Evolutionary conservation across 1,140 invertebrate species (phyloP).

Genomic region (Drosophila nigromelanica): DNA sequence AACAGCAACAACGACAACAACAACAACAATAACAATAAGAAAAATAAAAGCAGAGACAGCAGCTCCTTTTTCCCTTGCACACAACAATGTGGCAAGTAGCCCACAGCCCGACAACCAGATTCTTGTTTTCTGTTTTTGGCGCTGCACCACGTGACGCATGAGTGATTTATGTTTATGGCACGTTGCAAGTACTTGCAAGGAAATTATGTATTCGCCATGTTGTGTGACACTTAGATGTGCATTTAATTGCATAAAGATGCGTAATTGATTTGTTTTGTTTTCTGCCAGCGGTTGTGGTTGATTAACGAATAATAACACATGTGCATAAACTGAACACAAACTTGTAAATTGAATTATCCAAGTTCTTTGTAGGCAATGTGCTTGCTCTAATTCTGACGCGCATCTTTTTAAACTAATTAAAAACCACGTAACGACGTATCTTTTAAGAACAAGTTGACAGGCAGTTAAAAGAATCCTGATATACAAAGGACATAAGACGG

Average conservation of each 20-base stretch:
- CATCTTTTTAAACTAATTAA: too few species aligned
- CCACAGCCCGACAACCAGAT: constrained; percentile 52
- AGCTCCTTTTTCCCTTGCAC: constrained; percentile 8
- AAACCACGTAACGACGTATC: too few species aligned
- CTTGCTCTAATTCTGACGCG: neutral
- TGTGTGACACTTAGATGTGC: constrained; percentile 45
- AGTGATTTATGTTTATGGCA: constrained; percentile 68
- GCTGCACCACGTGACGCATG: constrained; percentile 72
- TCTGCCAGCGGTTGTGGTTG: neutral
- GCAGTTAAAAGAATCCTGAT: too few species aligned
- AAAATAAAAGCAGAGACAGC: neutral
- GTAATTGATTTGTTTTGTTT: constrained; percentile 55
- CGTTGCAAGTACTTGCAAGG: constrained; percentile 29
- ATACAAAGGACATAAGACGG: too few species aligned
- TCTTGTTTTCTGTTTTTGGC: constrained; percentile 57
- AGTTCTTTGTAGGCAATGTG: neutral
- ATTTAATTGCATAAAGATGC: constrained; percentile 65
- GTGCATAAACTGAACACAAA: neutral
- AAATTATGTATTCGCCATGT: constrained; percentile 65
- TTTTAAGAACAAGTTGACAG: too few species aligned
- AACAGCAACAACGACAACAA: neutral
- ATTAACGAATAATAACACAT: neutral
- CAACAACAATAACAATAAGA: too few species aligned
- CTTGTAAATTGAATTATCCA: neutral
- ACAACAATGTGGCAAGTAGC: constrained; percentile 60